These are phyloP conservation scores for Papilio xuthus DNA, from an alignment of 1,140 invertebrate species.

Conservation along the genomic window DNA sequence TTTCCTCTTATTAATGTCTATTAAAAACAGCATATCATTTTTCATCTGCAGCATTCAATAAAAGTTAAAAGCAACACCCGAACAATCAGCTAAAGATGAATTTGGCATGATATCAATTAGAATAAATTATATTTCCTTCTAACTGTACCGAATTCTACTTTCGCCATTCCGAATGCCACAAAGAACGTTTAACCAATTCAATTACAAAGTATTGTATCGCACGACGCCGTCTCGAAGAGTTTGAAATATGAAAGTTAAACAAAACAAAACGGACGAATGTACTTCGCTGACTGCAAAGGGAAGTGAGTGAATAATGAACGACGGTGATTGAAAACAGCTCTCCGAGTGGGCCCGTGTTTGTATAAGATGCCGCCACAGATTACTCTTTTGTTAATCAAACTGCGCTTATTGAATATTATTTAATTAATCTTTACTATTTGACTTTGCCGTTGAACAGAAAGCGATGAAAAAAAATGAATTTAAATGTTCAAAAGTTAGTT, in stretches of 20 bases:
- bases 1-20: neutral
- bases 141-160: constrained; percentile 31
- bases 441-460: constrained; percentile 60
- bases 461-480: constrained; percentile 51
- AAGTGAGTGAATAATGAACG: constrained; percentile 80
- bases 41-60: neutral
- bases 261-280: constrained; percentile 75
- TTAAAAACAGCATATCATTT: constrained; percentile 6
- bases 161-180: constrained; percentile 54
- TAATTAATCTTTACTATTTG: constrained; percentile 78
- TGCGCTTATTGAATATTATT: constrained; percentile 79
- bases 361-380: constrained; percentile 79
- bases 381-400: constrained; percentile 79
- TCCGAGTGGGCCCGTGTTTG: constrained; percentile 71
- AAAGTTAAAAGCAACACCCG: neutral
- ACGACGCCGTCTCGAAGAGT: constrained; percentile 61
- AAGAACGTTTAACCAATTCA: constrained; percentile 68
- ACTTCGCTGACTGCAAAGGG: constrained; percentile 76
- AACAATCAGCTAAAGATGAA: constrained; percentile 20
- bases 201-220: constrained; percentile 73
- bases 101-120: constrained; percentile 23
- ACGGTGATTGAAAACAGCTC: constrained; percentile 76
- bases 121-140: constrained; percentile 26
- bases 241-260: constrained; percentile 79
- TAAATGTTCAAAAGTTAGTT: constrained; percentile 49